Evolutionary conservation across 2,797 vertebrate genomes (phyloP).

Genomic region (Sitta carolinensis): DNA sequence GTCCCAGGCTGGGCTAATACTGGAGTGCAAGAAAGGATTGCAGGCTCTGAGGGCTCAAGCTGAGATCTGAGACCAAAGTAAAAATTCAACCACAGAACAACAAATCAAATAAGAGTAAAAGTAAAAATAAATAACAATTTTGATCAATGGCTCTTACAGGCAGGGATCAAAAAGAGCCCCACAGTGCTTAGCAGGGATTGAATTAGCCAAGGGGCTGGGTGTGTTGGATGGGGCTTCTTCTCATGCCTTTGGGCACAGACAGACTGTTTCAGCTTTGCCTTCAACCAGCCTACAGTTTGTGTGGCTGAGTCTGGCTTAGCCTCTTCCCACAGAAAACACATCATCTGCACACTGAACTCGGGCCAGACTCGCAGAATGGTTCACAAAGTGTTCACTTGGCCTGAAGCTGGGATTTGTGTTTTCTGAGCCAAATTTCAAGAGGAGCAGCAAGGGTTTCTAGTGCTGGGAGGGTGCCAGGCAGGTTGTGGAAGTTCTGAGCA

Average conservation of each 20-base stretch:
- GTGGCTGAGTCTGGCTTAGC: background rate
- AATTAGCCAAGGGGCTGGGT: background rate
- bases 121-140: background rate
- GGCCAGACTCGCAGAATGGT: slow-evolving; percentile 22
- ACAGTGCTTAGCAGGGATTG: background rate
- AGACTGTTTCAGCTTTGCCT: background rate
- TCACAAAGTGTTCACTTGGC: slow-evolving; percentile 24
- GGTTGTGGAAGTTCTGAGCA: background rate
- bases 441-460: background rate
- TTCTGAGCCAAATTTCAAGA: slow-evolving; percentile 5
- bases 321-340: slow-evolving; percentile 10
- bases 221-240: background rate
- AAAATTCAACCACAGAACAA: background rate
- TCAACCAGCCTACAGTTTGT: background rate
- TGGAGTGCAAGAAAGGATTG: background rate
- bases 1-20: background rate
- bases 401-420: slow-evolving; percentile 30
- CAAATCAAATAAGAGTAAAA: background rate
- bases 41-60: background rate
- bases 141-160: background rate
- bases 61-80: background rate
- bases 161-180: background rate
- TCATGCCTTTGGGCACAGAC: background rate
- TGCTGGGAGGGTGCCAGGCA: background rate
- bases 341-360: slow-evolving; percentile 10